These are phyloP conservation scores for Centrocercus urophasianus DNA, from an alignment of 2,113 vertebrate species.

Conservation along the genomic window DNA sequence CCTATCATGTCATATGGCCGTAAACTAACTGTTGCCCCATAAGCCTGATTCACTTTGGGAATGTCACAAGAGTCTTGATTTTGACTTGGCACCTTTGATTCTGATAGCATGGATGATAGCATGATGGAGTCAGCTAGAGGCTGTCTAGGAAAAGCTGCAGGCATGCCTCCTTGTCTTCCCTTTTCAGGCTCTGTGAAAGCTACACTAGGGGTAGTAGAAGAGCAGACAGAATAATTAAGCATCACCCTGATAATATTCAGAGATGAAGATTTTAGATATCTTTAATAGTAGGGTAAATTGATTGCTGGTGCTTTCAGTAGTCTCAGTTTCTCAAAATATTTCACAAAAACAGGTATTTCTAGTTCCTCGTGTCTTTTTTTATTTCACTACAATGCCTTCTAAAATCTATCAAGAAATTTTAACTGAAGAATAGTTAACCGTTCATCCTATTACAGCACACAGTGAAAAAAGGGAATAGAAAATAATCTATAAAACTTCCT, in stretches of 20 bases:
- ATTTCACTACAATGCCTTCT: neutral
- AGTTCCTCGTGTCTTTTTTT: neutral
- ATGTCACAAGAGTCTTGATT: conserved; percentile 86
- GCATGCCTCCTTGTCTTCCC: conserved; percentile 89
- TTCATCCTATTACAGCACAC: neutral
- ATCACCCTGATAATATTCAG: conserved; percentile 77
- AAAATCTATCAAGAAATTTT: neutral
- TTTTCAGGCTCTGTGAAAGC: conserved; percentile 93
- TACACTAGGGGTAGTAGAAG: conserved; percentile 98
- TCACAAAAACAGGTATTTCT: neutral
- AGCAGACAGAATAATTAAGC: conserved; percentile 92
- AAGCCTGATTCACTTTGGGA: conserved; percentile 82
- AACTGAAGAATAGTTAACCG: neutral
- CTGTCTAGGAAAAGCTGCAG: conserved; percentile 90
- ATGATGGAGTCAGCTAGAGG: conserved; percentile 87
- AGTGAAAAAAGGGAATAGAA: neutral
- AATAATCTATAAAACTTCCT: neutral
- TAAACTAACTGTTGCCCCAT: conserved; percentile 81
- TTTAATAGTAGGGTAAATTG: neutral
- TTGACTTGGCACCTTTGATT: conserved; percentile 88
- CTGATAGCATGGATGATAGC: conserved; percentile 91
- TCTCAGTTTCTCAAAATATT: neutral
- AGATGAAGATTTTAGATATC: conserved; percentile 20
- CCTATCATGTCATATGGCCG: conserved; percentile 79
- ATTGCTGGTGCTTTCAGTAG: neutral